Conservation (phyloP, 2,797 vertebrate species). For the Pangasius larnaudii region DNA sequence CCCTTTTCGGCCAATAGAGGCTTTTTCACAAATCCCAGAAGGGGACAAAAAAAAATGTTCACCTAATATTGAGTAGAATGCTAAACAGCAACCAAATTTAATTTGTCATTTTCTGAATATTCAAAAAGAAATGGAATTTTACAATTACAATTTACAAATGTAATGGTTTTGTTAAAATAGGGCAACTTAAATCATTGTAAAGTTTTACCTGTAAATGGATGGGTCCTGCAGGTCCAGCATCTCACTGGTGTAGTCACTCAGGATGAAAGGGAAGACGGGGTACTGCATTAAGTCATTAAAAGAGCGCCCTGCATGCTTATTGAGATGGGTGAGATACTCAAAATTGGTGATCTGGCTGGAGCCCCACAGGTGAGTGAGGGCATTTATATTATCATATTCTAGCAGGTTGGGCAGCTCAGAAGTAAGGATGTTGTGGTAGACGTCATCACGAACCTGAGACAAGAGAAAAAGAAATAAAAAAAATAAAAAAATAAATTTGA, state of each 20-base stretch:
- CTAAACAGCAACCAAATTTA: neutral
- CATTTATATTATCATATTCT: slow-evolving; percentile 96
- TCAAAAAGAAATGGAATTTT: neutral
- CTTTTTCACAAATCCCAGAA: no score
- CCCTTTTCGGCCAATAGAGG: no score
- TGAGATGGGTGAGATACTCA: slow-evolving; percentile 97
- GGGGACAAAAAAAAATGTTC: no score
- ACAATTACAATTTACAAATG: neutral
- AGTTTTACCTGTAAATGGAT: slow-evolving; percentile 84
- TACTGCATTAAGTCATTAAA: slow-evolving; percentile 99
- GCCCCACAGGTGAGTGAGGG: slow-evolving; percentile 95
- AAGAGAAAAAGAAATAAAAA: neutral
- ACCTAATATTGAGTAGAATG: neutral
- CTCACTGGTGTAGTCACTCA: slow-evolving; percentile 91
- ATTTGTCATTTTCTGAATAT: neutral
- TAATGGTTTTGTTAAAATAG: neutral
- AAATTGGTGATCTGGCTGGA: slow-evolving; percentile 98
- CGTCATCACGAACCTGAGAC: slow-evolving; percentile 90
- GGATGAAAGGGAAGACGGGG: slow-evolving; percentile 96
- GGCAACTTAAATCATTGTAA: neutral
- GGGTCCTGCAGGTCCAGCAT: slow-evolving; percentile 88
- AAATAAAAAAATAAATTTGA: neutral
- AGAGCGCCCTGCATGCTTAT: slow-evolving; percentile 98
- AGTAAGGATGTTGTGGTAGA: slow-evolving; percentile 95
- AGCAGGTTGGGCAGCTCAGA: slow-evolving; percentile 95